Base-by-base conservation (phyloP, 2,888 invertebrate genomes). In the Linyphia triangularis region DNA sequence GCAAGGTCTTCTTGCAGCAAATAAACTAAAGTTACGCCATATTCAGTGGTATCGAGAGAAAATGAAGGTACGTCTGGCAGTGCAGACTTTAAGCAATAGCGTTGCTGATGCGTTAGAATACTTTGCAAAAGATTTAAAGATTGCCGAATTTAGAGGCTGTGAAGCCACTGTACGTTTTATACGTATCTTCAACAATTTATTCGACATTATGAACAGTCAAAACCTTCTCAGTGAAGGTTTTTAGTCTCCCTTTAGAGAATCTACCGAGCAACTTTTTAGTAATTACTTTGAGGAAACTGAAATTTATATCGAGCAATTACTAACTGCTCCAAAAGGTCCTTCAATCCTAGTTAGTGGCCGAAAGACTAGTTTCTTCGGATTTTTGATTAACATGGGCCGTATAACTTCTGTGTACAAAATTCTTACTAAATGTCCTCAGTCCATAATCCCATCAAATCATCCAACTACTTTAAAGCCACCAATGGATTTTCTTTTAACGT, bases 51-150 rank as follows among this genome's bases (percentile, higher is more conserved):
- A 16, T 0, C 57, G 63, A n/a, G 30, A 69, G 6, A 77, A 77
- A 57, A 85, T 85, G 77, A 78, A 78, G 33, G 85, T 85, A 9
- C 9, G 24, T n/a, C 24, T 85, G 7, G 85, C 85, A 5, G 24
- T 61, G 1, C 85, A 85, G 13, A 24, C 43, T 6, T 22, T 77
- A 5, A 85, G 69, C 59, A 19, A 33, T 5, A 59, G 69, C 51
- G 77, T 85, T 4, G 85, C 85, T 7, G 85, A 70, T 77, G 69
- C 77, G 0, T 69, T 85, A 2, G 37, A 69, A 24, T 85, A 59
- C 28, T 77, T 77, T 37, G 19, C 26, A n/a, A 22, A 26, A 13
- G 30, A 59, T 19, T 61, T 77, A 26, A 33, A 77, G 26, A 24
- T 77, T 1, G n/a, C 37, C 0, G 19, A 77, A 2, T 84, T 85